Base-by-base conservation (phyloP, 2,888 invertebrate species). In the Orchesella flavescens region DNA sequence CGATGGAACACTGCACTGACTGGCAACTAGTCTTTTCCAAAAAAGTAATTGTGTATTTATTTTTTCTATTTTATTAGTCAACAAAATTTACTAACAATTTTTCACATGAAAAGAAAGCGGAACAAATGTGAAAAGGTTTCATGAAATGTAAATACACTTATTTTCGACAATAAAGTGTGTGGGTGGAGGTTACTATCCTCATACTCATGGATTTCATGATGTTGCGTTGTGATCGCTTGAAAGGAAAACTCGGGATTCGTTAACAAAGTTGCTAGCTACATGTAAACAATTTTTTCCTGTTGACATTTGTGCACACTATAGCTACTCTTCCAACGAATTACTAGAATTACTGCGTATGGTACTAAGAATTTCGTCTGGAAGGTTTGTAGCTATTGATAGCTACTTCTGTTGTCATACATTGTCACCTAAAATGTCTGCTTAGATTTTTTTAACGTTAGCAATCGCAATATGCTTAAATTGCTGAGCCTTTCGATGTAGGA, bases 221-320 rank as follows among this genome's bases (percentile, higher is more conserved):
- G 13, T 46, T 5, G 17, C 61, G 15, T 10, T 63, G 63, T 63
- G 24, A 34, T 23, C n/a, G 24, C 13, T 23, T n/a, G 63, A 63
- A 23, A 34, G 59, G 12, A 59, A 59, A 23, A 7, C 24, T 7
- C 1, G 63, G 21, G 63, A 24, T 23, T 63, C 23, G 63, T 34
- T 21, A 63, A 63, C 24, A 15, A 63, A 63, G 13, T 24, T 63
- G 63, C 23, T 61, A 12, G 53, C 24, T 24, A n/a, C 63, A 63
- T 24, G 63, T 24, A 63, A 63, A 63, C 63, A 63, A 19, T 63
- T 63, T 24, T 59, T 59, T 59, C 21, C n/a, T 57, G 49, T 49
- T 49, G 53, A n/a, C 53, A 34, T 34, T 10, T 2, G 2, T 53
- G 53, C 17, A 53, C 1, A 17, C 23, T 10, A 57, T n/a, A 21